phyloP scores from a whole-genome alignment of 2,113 vertebrate genomes.

The Psittacus erithacus region DNA sequence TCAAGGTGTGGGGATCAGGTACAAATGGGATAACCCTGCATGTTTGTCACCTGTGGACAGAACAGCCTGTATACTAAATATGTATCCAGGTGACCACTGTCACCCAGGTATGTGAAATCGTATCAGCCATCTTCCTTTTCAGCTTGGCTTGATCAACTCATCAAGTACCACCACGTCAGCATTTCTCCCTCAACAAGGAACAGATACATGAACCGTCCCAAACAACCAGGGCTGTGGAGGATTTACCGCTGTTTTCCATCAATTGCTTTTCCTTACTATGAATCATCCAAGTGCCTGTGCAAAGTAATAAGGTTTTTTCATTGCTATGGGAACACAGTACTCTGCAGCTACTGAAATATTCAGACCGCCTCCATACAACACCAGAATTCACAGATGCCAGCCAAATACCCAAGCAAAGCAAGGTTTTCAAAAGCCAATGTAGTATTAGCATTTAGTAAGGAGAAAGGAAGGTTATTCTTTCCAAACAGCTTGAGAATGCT shows the following conservation, averaged over 20 bases:
- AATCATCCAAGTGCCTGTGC: slow-evolving; percentile 6
- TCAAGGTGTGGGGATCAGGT: background rate
- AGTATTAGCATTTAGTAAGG: background rate
- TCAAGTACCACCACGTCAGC: background rate
- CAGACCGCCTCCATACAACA: slow-evolving; percentile 6
- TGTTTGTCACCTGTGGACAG: background rate
- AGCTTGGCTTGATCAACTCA: background rate
- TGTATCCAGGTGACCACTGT: background rate
- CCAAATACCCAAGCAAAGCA: slow-evolving; percentile 22
- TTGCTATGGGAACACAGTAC: slow-evolving; percentile 54
- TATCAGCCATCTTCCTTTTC: background rate
- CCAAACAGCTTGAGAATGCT: background rate
- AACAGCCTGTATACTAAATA: background rate
- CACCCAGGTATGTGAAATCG: background rate
- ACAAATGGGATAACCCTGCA: background rate
- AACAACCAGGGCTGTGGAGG: background rate
- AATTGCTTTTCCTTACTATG: background rate
- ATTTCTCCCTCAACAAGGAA: background rate
- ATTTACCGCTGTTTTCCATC: background rate
- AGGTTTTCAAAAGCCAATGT: background rate
- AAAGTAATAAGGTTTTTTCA: background rate
- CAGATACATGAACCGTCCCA: background rate
- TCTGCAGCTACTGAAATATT: slow-evolving; percentile 15
- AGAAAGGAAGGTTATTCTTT: slow-evolving; percentile 19
- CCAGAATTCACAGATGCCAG: background rate